Evolutionary conservation across 2,888 invertebrate species (phyloP).

Genomic region (Volucella inanis): DNA sequence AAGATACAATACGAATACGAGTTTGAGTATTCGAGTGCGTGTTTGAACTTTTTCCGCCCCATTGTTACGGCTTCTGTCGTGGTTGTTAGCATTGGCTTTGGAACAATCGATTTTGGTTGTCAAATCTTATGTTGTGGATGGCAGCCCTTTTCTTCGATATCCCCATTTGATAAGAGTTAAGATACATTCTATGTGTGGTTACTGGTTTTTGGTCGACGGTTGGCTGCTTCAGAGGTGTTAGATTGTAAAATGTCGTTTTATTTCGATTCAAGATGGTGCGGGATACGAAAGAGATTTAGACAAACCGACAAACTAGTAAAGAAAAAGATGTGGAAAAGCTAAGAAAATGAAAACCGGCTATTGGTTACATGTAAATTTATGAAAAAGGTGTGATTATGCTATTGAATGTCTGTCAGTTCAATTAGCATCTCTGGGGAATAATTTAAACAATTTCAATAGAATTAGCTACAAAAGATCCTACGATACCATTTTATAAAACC

Average conservation of each 20-base stretch:
- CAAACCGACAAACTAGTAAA: not conserved
- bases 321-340: not conserved
- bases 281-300: not conserved
- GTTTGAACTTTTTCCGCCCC: constrained; percentile 25
- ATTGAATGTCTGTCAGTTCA: constrained; percentile 49
- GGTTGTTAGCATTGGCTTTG: not conserved
- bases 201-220: constrained; percentile 10
- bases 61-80: constrained; percentile 32
- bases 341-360: constrained; percentile 13
- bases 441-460: constrained; percentile 27
- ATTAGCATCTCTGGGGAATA: constrained; percentile 51
- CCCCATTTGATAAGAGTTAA: constrained; percentile 20
- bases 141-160: constrained; percentile 9
- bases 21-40: not conserved
- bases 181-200: constrained; percentile 19
- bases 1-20: constrained; percentile 8
- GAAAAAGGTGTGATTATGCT: constrained; percentile 44
- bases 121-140: not conserved
- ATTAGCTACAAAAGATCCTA: constrained; percentile 12
- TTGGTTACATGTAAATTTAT: constrained; percentile 21
- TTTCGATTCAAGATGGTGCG: constrained; percentile 2
- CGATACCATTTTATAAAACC: not conserved
- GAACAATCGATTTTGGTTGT: constrained; percentile 6
- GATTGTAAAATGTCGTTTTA: constrained; percentile 20
- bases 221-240: constrained; percentile 39